phyloP scores from a whole-genome alignment of 23 tunicate genomes.

The Styela plicata region DNA sequence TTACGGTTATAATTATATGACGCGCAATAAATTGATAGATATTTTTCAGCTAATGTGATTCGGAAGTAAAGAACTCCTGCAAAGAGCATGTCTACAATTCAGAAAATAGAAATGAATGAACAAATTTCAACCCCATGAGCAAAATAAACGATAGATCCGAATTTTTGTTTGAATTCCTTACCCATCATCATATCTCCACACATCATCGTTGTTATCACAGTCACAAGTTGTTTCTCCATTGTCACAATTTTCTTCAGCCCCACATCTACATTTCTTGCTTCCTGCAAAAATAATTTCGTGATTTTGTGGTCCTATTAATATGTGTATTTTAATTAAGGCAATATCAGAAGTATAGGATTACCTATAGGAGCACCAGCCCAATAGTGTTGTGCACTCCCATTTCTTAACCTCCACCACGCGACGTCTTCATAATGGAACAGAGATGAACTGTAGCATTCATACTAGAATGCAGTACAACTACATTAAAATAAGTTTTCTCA shows the following conservation, averaged over 20 bases:
- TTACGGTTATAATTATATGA: too few species aligned
- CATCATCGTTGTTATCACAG: slow-evolving; percentile 7
- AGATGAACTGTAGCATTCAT: neutral
- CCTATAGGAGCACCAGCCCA: neutral
- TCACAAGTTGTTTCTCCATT: neutral
- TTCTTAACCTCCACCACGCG: neutral
- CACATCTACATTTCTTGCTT: slow-evolving; percentile 4
- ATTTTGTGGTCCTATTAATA: neutral
- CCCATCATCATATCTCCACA: slow-evolving; percentile 14
- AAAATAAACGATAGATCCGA: too few species aligned
- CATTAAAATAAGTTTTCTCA: too few species aligned
- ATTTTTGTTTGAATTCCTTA: too few species aligned
- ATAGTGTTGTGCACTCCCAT: neutral
- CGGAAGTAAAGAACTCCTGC: too few species aligned
- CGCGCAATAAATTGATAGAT: too few species aligned
- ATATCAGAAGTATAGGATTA: neutral
- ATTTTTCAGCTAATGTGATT: too few species aligned
- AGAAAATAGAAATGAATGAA: too few species aligned
- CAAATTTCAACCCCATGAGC: too few species aligned
- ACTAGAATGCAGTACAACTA: too few species aligned
- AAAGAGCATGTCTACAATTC: too few species aligned
- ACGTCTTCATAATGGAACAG: neutral
- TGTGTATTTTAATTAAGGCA: neutral
- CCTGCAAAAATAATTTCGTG: slow-evolving; percentile 3
- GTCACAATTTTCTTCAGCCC: neutral